phyloP scores from a whole-genome alignment of 2,888 invertebrate genomes.

The Tribolium freemani region DNA sequence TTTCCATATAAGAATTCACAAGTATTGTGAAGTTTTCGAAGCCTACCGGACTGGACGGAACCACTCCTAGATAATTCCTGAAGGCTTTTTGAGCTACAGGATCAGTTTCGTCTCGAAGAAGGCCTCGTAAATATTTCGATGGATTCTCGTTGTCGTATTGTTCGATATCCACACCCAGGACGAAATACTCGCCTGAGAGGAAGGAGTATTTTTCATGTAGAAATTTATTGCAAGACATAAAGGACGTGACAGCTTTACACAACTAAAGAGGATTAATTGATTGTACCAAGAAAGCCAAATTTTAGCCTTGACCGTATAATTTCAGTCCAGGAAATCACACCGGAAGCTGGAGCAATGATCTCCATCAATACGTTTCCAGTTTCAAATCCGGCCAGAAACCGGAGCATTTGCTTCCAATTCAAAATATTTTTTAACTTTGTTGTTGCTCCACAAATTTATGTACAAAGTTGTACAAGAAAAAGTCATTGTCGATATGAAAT shows the following conservation, averaged over 20 bases:
- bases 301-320: too few species aligned
- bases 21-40: constrained; percentile 81
- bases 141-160: constrained; percentile 87
- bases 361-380: too few species aligned
- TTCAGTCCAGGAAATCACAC: too few species aligned
- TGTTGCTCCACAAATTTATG: not conserved
- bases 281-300: not conserved
- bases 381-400: too few species aligned
- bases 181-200: constrained; percentile 89
- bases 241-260: not conserved
- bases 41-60: constrained; percentile 81
- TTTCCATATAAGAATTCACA: constrained; percentile 87
- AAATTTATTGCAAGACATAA: constrained; percentile 1
- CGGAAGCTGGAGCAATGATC: too few species aligned
- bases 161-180: constrained; percentile 91
- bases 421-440: not conserved
- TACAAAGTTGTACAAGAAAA: not conserved
- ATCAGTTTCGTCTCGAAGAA: constrained; percentile 76
- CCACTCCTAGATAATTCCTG: constrained; percentile 85
- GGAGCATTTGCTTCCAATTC: too few species aligned
- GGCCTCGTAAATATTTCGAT: constrained; percentile 83
- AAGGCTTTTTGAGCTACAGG: constrained; percentile 79
- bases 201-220: constrained; percentile 16
- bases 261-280: not conserved
- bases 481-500: too few species aligned